Percentiles rank a stretch among this genome's conserved stretches.
Evolutionary conservation across 2,888 invertebrate species (phyloP).

Genomic region (Anagyrus pseudococci): DNA sequence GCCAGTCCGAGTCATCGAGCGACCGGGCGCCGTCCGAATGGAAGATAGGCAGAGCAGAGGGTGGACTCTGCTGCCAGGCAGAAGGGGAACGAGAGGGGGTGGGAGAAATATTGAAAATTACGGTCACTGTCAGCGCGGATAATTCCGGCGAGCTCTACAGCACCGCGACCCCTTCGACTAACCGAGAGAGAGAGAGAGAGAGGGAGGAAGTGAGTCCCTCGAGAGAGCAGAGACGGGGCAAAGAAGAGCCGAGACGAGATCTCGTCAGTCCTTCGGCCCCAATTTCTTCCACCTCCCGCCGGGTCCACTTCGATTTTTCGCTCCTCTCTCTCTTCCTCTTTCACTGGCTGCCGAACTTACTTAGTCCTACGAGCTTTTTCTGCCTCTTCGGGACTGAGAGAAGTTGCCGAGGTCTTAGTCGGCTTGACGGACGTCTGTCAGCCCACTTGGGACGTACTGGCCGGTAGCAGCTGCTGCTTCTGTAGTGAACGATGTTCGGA

Average conservation of each 20-base stretch:
- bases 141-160: not conserved
- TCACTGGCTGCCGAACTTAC: not conserved
- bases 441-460: conserved; percentile 32
- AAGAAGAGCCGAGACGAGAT: conserved; percentile 36
- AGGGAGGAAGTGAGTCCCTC: not conserved
- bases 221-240: too few relatives aligned
- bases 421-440: conserved; percentile 41
- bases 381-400: not conserved
- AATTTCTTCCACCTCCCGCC: conserved; percentile 22
- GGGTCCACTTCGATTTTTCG: conserved; percentile 39
- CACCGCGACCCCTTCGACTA: conserved; percentile 2
- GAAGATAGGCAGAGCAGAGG: not conserved
- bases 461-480: not conserved
- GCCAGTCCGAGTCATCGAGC: not conserved
- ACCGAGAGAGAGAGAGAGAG: conserved; percentile 17
- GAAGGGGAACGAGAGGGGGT: not conserved
- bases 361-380: not conserved
- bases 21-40: not conserved
- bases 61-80: not conserved
- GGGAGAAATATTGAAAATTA: conserved; percentile 33
- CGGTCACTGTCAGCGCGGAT: conserved; percentile 10
- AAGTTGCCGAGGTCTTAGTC: conserved; percentile 26
- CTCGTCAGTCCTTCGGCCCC: conserved; percentile 37
- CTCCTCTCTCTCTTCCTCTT: conserved; percentile 9
- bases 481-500: not conserved